Conservation (phyloP, 37 sponge, comb jelly and placozoan genomes). For the Oopsacas minuta region DNA sequence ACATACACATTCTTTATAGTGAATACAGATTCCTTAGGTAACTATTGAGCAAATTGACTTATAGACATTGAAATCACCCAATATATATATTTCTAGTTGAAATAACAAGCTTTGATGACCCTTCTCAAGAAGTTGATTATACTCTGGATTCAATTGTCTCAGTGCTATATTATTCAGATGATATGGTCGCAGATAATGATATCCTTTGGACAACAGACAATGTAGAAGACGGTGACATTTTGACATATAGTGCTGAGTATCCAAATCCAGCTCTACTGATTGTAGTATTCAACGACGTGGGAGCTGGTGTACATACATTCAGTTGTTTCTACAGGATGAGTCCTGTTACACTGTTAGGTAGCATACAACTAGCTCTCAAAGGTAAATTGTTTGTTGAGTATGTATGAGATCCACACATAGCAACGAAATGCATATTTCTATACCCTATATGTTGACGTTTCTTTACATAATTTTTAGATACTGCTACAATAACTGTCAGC, state of each 20-base stretch:
- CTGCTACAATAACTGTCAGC: neutral
- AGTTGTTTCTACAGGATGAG: neutral
- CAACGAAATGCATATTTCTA: too few species aligned
- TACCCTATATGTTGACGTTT: neutral
- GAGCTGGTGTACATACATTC: neutral
- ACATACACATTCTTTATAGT: too few species aligned
- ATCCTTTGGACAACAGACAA: neutral
- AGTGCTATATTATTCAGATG: neutral
- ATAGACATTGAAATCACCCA: too few species aligned
- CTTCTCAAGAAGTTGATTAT: neutral
- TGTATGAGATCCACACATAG: too few species aligned
- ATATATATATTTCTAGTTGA: too few species aligned
- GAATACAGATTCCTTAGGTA: too few species aligned
- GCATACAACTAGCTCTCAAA: neutral
- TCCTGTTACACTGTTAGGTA: neutral
- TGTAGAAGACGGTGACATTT: neutral
- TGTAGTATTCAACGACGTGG: neutral
- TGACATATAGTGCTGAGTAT: neutral
- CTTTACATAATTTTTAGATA: neutral
- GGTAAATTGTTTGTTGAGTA: too few species aligned
- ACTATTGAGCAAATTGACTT: too few species aligned
- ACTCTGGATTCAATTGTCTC: neutral
- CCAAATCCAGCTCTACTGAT: constrained; percentile 3
- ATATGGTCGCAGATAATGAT: neutral
- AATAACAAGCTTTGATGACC: neutral